A percentile compares a stretch with the other conserved stretches of the same genome.
Evolutionary conservation across 92 coral and sea anemone species (phyloP).

Genomic region (Porites rus): DNA sequence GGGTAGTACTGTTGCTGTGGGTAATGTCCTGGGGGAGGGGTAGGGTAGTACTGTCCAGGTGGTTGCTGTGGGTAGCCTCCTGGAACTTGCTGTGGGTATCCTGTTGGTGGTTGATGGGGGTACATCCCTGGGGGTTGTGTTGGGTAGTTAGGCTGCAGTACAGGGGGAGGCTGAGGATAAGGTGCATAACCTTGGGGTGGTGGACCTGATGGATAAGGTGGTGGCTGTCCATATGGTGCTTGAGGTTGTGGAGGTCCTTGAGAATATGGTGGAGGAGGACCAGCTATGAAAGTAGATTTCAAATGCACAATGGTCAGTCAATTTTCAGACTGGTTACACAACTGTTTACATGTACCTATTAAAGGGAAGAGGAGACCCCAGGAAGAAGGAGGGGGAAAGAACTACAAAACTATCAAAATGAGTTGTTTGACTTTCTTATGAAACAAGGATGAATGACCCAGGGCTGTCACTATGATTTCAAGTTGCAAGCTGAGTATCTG

Average conservation of each 20-base stretch:
- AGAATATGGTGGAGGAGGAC: constrained; percentile 75
- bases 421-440: too few relatives aligned
- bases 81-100: constrained; percentile 37
- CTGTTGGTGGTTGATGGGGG: constrained; percentile 14
- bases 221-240: constrained; percentile 70
- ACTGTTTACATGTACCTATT: too few relatives aligned
- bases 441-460: too few relatives aligned
- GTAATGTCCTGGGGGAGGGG: constrained; percentile 83
- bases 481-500: too few relatives aligned
- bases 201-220: constrained; percentile 53
- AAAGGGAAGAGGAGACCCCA: too few relatives aligned
- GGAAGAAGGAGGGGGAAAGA: too few relatives aligned
- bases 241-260: constrained; percentile 68
- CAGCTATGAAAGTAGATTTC: constrained; percentile 10
- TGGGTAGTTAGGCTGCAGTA: constrained; percentile 57
- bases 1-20: constrained; percentile 79
- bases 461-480: too few relatives aligned
- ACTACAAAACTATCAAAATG: too few relatives aligned
- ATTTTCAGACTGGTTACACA: not conserved
- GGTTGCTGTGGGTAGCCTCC: constrained; percentile 64
- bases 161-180: constrained; percentile 57
- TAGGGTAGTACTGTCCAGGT: constrained; percentile 53
- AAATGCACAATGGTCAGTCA: too few relatives aligned
- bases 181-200: constrained; percentile 52
- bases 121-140: constrained; percentile 60